Percentiles rank a stretch among this genome's conserved stretches.
Conservation (phyloP, 2,888 invertebrate genomes). For the Caenorhabditis panamensis region DNA sequence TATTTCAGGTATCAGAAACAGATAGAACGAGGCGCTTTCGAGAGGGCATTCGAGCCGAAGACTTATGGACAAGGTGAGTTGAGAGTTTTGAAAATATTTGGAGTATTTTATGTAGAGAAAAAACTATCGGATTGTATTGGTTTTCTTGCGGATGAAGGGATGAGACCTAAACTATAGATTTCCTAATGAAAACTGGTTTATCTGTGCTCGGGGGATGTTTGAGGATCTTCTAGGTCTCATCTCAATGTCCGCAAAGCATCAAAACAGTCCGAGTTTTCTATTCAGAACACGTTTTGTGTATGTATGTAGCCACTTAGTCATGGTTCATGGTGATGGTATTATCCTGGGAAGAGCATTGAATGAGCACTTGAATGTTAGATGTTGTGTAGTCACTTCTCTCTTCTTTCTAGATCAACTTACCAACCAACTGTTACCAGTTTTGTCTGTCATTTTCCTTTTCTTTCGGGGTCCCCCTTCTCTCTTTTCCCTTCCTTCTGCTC, state of each 20-base stretch:
- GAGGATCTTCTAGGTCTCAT: no score
- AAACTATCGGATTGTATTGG: no score
- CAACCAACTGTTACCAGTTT: background rate
- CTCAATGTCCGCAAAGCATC: no score
- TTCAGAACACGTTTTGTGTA: no score
- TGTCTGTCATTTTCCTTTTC: conserved; percentile 34
- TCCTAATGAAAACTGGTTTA: no score
- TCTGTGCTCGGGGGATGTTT: no score
- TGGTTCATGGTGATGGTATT: conserved; percentile 8
- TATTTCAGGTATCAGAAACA: conserved; percentile 72
- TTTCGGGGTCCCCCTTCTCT: no score
- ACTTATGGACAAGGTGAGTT: conserved; percentile 77
- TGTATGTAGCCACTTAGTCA: conserved; percentile 9
- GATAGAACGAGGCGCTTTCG: conserved; percentile 57
- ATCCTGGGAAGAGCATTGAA: conserved; percentile 5
- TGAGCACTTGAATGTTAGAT: conserved; percentile 27
- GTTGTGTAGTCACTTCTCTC: conserved; percentile 39
- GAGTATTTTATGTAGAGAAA: no score
- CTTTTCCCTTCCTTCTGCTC: background rate
- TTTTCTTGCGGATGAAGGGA: no score
- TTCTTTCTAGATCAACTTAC: conserved; percentile 3
- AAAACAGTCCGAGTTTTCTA: no score
- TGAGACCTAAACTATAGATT: no score
- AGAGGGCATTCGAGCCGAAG: conserved; percentile 68
- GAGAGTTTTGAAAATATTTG: no score